Evolutionary conservation across 2,113 vertebrate genomes (phyloP), one percentile per base, ranked within the genome.

Genomic region (Atractosteus spatula): DNA sequence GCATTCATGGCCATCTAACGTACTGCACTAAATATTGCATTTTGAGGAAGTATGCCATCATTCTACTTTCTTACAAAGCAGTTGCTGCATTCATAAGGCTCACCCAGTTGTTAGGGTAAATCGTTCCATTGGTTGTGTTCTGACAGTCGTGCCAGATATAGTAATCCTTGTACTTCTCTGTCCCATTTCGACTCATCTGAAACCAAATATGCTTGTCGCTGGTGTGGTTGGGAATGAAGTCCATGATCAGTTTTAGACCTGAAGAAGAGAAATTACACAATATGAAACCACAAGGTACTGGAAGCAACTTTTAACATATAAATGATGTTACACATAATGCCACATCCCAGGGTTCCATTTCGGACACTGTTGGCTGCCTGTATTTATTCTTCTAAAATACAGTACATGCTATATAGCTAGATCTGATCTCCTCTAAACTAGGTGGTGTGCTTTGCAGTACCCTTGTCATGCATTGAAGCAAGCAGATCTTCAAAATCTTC

Each of bases 201-300:
- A 99, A 99, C 97, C 97, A 99, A n/a, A 0, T 69, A 84, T 99
- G 97, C 54, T 85, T 90, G 84, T 98, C 89, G 8, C 97, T 98
- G 41, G 97, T 99, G 70, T 99, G 97, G 84, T 99, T 99, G 56
- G 96, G 97, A 85, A 99, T 95, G 69, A 97, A 94, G 83, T 99
- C 97, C 66, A 97, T 94, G 55, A 99, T 96, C 80, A 99, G 76
- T 86, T 94, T 99, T 68, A 99, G 73, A 80, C 94, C 97, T 99
- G 87, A 7, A 62, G 76, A 76, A 55, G 41, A 44, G 3, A 42
- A 5, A 2, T 51, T 10, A 41, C 8, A 11, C 29, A 74, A 14
- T 66, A 16, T 45, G 3, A 47, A 14, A 8, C 47, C 29, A 17
- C 14, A 14, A 42, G 45, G 10, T n/a, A 14, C 7, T 8, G 8